phyloP scores from a whole-genome alignment of 2,113 vertebrate species.

The Phoenicopterus ruber region DNA sequence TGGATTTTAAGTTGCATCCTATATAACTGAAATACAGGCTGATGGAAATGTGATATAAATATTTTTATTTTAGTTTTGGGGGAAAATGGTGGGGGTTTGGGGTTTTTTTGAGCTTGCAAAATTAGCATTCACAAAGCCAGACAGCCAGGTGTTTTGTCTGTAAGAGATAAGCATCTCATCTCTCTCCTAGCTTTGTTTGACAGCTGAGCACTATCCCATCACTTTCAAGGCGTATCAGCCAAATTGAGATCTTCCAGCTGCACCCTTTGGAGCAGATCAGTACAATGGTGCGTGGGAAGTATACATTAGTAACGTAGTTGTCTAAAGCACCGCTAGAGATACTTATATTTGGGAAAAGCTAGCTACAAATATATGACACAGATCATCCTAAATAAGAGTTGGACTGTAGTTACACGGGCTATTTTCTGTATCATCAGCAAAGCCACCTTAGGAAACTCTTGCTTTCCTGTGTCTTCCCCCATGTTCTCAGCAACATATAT shows the following conservation, averaged over 20 bases:
- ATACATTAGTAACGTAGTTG: neutral
- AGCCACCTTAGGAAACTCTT: neutral
- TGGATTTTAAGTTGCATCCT: neutral
- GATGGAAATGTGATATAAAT: neutral
- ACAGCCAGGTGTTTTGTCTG: slow-evolving; percentile 22
- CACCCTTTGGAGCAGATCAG: neutral
- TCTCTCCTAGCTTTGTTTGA: slow-evolving; percentile 14
- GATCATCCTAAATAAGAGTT: neutral
- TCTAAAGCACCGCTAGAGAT: neutral
- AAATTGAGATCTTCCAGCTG: slow-evolving; percentile 41
- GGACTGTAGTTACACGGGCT: neutral
- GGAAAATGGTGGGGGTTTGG: neutral
- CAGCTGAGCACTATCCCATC: slow-evolving; percentile 23
- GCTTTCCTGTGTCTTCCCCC: neutral
- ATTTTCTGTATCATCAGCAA: neutral
- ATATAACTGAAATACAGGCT: neutral
- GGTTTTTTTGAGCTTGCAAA: neutral
- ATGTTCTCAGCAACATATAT: neutral
- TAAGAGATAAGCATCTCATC: slow-evolving; percentile 26
- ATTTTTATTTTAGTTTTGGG: neutral
- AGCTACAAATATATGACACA: neutral
- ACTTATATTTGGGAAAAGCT: neutral
- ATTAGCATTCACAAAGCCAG: slow-evolving; percentile 18
- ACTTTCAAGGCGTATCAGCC: slow-evolving; percentile 17
- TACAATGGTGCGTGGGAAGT: neutral